Conservation (phyloP, 2,888 invertebrate species). For the Apodemia zela region DNA sequence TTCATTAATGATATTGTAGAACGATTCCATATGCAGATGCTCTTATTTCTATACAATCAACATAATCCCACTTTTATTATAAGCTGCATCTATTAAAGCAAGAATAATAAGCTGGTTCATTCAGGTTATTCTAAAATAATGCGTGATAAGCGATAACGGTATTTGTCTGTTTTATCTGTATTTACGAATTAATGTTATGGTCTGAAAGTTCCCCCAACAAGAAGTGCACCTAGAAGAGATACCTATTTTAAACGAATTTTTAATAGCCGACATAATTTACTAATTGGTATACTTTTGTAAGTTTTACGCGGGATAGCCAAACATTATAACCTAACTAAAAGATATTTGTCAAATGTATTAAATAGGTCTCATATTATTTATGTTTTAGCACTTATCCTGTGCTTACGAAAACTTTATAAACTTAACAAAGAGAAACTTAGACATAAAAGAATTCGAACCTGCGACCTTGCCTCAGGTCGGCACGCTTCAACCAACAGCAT, state of each 20-base stretch:
- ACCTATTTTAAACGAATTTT: neutral
- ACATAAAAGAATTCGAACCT: no score
- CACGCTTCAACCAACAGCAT: no score
- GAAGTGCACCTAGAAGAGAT: neutral
- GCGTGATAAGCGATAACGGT: neutral
- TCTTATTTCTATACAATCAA: neutral
- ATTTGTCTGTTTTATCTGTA: neutral
- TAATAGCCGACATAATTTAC: neutral
- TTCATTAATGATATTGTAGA: constrained; percentile 17
- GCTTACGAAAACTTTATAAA: neutral
- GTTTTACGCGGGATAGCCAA: neutral
- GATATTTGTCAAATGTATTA: neutral
- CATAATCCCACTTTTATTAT: neutral
- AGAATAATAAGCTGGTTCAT: neutral
- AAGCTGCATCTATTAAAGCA: neutral
- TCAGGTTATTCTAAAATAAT: neutral
- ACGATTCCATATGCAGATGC: neutral
- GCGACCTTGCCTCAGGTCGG: no score
- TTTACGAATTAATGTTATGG: neutral
- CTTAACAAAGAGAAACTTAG: no score
- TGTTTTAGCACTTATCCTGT: neutral
- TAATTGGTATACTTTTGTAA: neutral
- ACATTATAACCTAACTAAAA: neutral
- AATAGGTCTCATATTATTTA: neutral
- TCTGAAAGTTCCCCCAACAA: neutral